Conservation (phyloP, 2,797 vertebrate genomes). For the Pogonophryne albipinna region DNA sequence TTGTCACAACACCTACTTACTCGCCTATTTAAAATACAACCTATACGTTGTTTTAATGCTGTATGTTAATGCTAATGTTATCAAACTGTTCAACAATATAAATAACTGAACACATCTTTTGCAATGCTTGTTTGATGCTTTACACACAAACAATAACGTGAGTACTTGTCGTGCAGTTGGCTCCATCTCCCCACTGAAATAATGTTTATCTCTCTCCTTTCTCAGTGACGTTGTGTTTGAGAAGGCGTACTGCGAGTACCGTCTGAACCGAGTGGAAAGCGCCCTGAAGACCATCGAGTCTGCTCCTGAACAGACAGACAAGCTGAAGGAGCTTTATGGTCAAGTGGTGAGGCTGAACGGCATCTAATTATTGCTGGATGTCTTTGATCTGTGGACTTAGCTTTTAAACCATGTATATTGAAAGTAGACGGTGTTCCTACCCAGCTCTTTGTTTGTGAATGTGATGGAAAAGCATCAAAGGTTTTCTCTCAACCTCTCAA, state of each 20-base stretch:
- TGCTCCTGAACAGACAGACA: conserved; percentile 92
- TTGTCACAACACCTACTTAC: too few species aligned
- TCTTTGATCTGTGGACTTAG: neutral
- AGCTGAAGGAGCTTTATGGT: conserved; percentile 97
- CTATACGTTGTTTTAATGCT: too few species aligned
- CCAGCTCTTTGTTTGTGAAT: too few species aligned
- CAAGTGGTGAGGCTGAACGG: conserved; percentile 91
- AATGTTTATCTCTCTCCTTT: neutral
- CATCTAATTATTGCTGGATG: neutral
- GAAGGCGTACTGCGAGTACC: conserved; percentile 98
- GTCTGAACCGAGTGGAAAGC: conserved; percentile 95
- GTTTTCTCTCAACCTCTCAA: too few species aligned
- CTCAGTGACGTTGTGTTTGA: conserved; percentile 94
- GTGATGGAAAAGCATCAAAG: too few species aligned
- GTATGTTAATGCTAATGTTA: too few species aligned
- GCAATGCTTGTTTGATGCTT: neutral
- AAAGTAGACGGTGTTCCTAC: neutral
- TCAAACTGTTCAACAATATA: too few species aligned
- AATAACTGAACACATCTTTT: too few species aligned
- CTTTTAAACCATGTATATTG: accelerated
- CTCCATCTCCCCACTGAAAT: neutral
- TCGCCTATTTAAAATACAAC: too few species aligned
- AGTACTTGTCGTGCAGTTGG: neutral
- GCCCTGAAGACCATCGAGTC: conserved; percentile 96
- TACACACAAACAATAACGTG: neutral